Percentiles rank a stretch among this genome's conserved stretches.
These are phyloP conservation scores for Hyphantria cunea DNA, from an alignment of 1,140 invertebrate genomes.

Conservation along the genomic window DNA sequence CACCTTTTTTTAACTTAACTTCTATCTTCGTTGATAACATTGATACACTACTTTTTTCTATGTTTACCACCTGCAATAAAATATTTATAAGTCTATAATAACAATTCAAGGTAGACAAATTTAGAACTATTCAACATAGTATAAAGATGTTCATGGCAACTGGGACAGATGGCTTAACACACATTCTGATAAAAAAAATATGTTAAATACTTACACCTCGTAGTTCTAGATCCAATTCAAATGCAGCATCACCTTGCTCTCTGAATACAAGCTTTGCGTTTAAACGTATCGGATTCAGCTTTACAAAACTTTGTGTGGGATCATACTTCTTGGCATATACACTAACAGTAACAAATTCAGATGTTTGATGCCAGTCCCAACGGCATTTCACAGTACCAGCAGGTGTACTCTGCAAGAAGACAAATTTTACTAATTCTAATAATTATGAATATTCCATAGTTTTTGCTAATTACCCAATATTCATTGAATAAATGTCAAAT, in stretches of 20 bases:
- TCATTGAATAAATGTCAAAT: too few relatives aligned
- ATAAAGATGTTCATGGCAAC: too few relatives aligned
- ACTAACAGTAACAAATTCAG: conserved; percentile 90
- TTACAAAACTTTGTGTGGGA: conserved; percentile 87
- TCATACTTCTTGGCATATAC: conserved; percentile 96
- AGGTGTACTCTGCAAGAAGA: conserved; percentile 68
- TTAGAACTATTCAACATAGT: too few relatives aligned
- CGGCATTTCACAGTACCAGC: conserved; percentile 88
- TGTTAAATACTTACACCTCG: conserved; percentile 86
- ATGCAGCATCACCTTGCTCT: conserved; percentile 87
- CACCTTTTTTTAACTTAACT: conserved; percentile 94
- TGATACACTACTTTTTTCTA: conserved; percentile 86
- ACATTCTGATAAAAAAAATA: too few relatives aligned
- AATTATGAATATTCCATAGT: too few relatives aligned
- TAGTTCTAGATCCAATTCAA: conserved; percentile 91
- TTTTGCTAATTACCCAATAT: too few relatives aligned
- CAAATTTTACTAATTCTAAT: background rate
- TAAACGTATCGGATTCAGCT: conserved; percentile 93
- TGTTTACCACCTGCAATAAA: conserved; percentile 85
- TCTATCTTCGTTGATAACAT: conserved; percentile 98
- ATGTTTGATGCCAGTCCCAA: conserved; percentile 97
- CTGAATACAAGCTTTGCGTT: conserved; percentile 90
- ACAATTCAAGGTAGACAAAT: too few relatives aligned
- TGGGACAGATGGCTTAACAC: too few relatives aligned
- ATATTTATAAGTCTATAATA: background rate